Evolutionary conservation across 2,888 invertebrate species (phyloP).

Genomic region (Serrognathus titanus): DNA sequence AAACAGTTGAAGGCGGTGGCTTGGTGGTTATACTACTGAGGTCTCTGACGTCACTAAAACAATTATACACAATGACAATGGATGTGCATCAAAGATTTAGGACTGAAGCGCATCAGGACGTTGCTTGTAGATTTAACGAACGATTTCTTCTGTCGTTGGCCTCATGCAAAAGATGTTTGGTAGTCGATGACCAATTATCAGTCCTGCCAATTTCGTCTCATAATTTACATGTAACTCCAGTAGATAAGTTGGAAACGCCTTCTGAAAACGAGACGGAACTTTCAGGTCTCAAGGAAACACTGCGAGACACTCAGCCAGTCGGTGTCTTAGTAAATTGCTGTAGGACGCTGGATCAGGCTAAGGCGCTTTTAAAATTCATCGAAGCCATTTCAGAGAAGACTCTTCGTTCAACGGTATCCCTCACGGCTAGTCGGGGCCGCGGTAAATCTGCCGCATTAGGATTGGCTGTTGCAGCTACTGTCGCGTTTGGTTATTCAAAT

Average conservation of each 20-base stretch:
- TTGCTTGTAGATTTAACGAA: conserved; percentile 95
- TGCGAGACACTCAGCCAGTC: conserved; percentile 89
- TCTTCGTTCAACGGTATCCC: conserved; percentile 81
- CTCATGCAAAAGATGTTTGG: conserved; percentile 81
- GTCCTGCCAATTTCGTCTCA: conserved; percentile 85
- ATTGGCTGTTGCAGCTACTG: conserved; percentile 81
- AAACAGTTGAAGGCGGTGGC: conserved; percentile 84
- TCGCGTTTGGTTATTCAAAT: conserved; percentile 80
- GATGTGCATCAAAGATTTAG: conserved; percentile 95
- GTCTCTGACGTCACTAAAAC: conserved; percentile 82
- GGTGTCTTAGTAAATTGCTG: conserved; percentile 85
- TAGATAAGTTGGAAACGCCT: conserved; percentile 54
- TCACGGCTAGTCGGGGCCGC: conserved; percentile 94
- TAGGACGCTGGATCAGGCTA: conserved; percentile 91
- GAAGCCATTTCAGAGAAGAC: conserved; percentile 93
- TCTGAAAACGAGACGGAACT: conserved; percentile 60
- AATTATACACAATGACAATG: conserved; percentile 96
- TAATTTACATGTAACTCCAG: conserved; percentile 75
- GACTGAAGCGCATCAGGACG: conserved; percentile 90
- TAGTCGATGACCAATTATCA: conserved; percentile 91
- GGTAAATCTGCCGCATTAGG: conserved; percentile 98
- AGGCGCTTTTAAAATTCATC: conserved; percentile 87
- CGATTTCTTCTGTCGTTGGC: conserved; percentile 88
- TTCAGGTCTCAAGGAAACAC: conserved; percentile 71
- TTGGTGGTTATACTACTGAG: conserved; percentile 84